phyloP scores from a whole-genome alignment of 2,113 vertebrate species.

The Sialia sialis region DNA sequence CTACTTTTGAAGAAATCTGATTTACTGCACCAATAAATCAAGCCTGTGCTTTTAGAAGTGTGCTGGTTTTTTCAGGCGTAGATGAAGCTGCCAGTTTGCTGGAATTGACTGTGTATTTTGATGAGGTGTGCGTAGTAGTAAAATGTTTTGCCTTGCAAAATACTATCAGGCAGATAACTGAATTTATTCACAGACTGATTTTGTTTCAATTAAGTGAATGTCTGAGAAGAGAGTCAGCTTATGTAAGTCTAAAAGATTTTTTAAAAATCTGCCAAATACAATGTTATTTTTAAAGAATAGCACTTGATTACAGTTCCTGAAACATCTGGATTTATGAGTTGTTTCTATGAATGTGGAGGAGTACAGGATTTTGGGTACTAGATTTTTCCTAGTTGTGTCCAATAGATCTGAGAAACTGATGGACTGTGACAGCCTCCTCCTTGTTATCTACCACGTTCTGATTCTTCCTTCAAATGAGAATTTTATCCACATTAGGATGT shows the following conservation, averaged over 20 bases:
- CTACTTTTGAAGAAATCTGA: not conserved
- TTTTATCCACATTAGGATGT: not conserved
- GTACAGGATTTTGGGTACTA: not conserved
- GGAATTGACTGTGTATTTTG: not conserved
- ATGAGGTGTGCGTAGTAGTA: not conserved
- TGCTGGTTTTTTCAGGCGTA: not conserved
- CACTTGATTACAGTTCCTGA: not conserved
- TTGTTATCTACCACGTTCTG: not conserved
- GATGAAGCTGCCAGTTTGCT: not conserved
- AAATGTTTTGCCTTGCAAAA: slow-evolving; percentile 15
- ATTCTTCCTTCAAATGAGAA: not conserved
- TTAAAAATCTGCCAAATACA: not conserved
- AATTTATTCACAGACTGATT: not conserved
- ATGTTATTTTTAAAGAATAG: not conserved
- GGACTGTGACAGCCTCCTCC: not conserved
- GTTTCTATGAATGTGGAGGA: not conserved
- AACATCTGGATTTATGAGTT: not conserved
- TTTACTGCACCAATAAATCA: not conserved
- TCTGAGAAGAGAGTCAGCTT: not conserved
- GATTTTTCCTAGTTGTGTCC: slow-evolving; percentile 33
- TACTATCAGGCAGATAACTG: not conserved
- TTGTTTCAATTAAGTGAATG: not conserved
- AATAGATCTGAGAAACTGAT: not conserved
- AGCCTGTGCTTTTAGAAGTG: not conserved
- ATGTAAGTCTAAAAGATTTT: not conserved